Evolutionary conservation across 2,113 vertebrate species (phyloP).

Genomic region (Acrocephalus arundinaceus): DNA sequence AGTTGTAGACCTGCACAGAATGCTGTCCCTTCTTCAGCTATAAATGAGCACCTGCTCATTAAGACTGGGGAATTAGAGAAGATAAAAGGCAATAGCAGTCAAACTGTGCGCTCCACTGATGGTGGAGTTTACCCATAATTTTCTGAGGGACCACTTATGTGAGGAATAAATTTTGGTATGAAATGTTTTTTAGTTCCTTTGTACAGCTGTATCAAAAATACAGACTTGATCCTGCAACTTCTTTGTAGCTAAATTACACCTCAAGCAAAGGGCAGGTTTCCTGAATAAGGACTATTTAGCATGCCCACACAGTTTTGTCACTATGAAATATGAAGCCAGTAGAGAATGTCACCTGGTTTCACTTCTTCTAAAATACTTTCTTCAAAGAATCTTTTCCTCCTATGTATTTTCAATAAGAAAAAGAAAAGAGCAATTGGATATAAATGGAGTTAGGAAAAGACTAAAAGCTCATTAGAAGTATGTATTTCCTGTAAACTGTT

Average conservation of each 20-base stretch:
- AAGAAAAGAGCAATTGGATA: not conserved
- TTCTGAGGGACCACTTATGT: not conserved
- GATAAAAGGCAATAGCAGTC: not conserved
- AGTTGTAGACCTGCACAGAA: not conserved
- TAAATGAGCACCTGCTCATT: not conserved
- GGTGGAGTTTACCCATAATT: not conserved
- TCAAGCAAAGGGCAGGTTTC: constrained; percentile 44
- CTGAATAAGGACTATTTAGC: not conserved
- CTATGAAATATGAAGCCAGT: constrained; percentile 53
- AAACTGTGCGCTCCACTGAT: not conserved
- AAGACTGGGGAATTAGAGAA: not conserved
- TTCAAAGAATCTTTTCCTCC: constrained; percentile 63
- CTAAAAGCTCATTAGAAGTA: constrained; percentile 32
- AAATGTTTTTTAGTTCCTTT: not conserved
- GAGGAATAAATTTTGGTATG: not conserved
- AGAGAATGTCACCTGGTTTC: constrained; percentile 61
- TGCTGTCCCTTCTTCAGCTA: not conserved
- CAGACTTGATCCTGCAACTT: not conserved
- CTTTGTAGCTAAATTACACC: constrained; percentile 13
- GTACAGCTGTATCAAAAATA: not conserved
- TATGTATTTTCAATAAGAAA: constrained; percentile 28
- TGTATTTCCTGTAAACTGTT: constrained; percentile 22
- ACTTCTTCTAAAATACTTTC: constrained; percentile 39
- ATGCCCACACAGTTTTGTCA: constrained; percentile 19
- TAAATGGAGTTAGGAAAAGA: constrained; percentile 23